A percentile compares a stretch with the other conserved stretches of the same genome.
phyloP scores from a whole-genome alignment of 2,797 vertebrate species.

The Chrosomus eos region DNA sequence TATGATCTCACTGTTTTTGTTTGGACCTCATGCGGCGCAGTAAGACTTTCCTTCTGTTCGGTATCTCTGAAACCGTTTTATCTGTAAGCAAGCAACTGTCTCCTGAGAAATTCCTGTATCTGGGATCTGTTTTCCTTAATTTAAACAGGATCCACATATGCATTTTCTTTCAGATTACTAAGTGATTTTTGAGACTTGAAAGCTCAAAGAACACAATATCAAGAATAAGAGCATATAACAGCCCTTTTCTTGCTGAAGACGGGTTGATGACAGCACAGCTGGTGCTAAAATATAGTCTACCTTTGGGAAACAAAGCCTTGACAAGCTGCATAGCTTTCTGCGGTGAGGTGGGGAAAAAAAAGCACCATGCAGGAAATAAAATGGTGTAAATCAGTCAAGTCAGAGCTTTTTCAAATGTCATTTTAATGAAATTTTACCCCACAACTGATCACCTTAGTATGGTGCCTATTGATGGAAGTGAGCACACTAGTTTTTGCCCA shows the following conservation, averaged over 20 bases:
- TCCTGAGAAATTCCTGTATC: background rate
- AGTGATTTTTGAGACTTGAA: slow-evolving; percentile 28
- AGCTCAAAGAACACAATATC: background rate
- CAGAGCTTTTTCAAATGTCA: slow-evolving; percentile 60
- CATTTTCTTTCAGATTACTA: background rate
- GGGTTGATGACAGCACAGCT: slow-evolving; percentile 16
- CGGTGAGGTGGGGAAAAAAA: slow-evolving; percentile 63
- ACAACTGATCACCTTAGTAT: slow-evolving; percentile 58
- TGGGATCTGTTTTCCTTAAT: background rate
- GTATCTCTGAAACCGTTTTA: background rate
- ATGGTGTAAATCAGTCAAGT: slow-evolving; percentile 65
- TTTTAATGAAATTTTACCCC: slow-evolving; percentile 67
- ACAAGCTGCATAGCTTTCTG: slow-evolving; percentile 53
- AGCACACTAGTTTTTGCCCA: slow-evolving; percentile 61
- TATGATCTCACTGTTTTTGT: background rate
- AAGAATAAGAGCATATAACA: slow-evolving; percentile 1
- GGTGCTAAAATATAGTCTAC: background rate
- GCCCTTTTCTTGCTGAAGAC: slow-evolving; percentile 12
- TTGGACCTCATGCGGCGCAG: background rate
- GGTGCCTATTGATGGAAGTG: slow-evolving; percentile 67
- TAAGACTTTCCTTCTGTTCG: background rate
- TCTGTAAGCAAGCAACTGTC: too few relatives aligned
- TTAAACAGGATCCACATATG: background rate
- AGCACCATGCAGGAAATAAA: slow-evolving; percentile 66
- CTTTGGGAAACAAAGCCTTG: slow-evolving; percentile 39